phyloP scores from a whole-genome alignment of 1,140 invertebrate species.

The Anadara kagoshimensis region DNA sequence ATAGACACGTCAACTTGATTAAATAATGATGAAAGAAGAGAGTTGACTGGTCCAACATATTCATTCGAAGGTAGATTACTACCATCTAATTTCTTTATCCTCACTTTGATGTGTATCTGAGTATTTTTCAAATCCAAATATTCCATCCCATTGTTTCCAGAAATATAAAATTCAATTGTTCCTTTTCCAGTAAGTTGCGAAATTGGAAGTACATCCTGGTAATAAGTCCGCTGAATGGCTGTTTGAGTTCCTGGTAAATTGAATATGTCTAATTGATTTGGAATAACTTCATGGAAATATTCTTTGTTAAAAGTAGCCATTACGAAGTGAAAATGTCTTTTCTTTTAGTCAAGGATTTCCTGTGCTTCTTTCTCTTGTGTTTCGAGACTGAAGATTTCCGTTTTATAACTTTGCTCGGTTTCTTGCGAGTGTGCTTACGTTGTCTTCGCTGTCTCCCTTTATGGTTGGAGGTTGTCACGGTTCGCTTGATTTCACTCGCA shows the following conservation, averaged over 20 bases:
- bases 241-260: constrained; percentile 35
- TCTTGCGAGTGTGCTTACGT: not conserved
- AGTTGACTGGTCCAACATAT: constrained; percentile 17
- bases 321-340: not conserved
- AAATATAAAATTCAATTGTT: constrained; percentile 39
- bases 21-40: constrained; percentile 23
- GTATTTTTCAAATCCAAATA: constrained; percentile 32
- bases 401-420: not conserved
- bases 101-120: constrained; percentile 21
- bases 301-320: constrained; percentile 26
- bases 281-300: constrained; percentile 30
- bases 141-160: constrained; percentile 36
- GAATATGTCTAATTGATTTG: constrained; percentile 29
- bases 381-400: not conserved
- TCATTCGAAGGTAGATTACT: not conserved
- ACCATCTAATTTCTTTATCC: constrained; percentile 25
- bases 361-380: too few relatives aligned
- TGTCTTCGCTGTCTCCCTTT: not conserved
- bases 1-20: constrained; percentile 31
- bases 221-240: constrained; percentile 34
- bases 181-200: constrained; percentile 23
- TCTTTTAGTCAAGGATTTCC: not conserved
- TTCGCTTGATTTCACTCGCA: constrained; percentile 22
- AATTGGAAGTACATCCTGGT: constrained; percentile 37
- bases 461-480: too few relatives aligned